These are phyloP conservation scores for Drosophila kuntzei DNA, from an alignment of 2,888 invertebrate species.

Conservation along the genomic window DNA sequence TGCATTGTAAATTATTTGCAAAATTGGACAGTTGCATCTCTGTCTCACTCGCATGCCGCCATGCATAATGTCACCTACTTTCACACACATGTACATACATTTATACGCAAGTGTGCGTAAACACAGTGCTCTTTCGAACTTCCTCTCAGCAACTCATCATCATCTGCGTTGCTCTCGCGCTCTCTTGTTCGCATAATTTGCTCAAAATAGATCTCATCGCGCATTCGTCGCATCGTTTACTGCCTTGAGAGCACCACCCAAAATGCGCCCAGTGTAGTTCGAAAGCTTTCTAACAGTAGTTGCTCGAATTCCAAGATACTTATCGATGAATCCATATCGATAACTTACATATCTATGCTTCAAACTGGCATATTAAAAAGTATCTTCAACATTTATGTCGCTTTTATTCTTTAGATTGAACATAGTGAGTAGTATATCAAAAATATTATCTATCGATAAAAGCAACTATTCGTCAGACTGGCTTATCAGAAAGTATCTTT, in stretches of 20 bases:
- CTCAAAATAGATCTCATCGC: slow-evolving; percentile 66
- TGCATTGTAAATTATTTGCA: slow-evolving; percentile 39
- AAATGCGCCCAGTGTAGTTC: slow-evolving; percentile 20
- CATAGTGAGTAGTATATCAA: too few species aligned
- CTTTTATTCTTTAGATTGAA: too few species aligned
- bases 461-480: too few species aligned
- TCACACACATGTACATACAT: slow-evolving; percentile 20
- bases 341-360: too few species aligned
- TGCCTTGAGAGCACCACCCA: slow-evolving; percentile 26
- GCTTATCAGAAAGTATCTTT: background rate
- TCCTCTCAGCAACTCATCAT: slow-evolving; percentile 7
- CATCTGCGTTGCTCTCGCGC: slow-evolving; percentile 10
- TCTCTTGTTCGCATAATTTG: slow-evolving; percentile 46
- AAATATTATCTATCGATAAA: too few species aligned
- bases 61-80: slow-evolving; percentile 66
- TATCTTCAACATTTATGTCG: background rate
- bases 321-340: slow-evolving; percentile 4
- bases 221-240: slow-evolving; percentile 15
- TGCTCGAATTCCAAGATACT: slow-evolving; percentile 5
- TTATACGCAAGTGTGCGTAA: slow-evolving; percentile 2
- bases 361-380: background rate
- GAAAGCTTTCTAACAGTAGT: slow-evolving; percentile 19
- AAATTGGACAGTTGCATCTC: slow-evolving; percentile 48
- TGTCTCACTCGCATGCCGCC: slow-evolving; percentile 28
- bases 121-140: background rate